phyloP scores from a whole-genome alignment of 2,113 vertebrate species.

The Nestor notabilis region DNA sequence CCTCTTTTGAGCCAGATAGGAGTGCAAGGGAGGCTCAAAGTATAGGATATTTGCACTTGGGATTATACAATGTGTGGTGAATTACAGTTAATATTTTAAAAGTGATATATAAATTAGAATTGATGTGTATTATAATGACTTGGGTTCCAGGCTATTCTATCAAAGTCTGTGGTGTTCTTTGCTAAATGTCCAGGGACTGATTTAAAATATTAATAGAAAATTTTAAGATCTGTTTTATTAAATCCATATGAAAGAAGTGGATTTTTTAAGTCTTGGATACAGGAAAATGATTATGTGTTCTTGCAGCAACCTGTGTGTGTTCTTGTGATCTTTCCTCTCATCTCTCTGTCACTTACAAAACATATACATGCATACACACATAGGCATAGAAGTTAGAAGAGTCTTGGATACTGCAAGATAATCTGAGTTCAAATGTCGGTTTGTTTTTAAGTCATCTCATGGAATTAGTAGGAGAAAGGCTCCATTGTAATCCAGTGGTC shows the following conservation, averaged over 20 bases:
- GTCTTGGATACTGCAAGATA: background rate
- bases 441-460: background rate
- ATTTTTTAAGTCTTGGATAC: background rate
- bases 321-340: background rate
- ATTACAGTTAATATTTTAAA: background rate
- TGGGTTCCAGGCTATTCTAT: background rate
- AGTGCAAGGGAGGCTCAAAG: background rate
- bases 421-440: background rate
- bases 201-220: background rate
- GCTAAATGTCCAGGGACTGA: background rate
- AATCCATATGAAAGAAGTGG: background rate
- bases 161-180: background rate
- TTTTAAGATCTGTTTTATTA: background rate
- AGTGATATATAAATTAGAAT: background rate
- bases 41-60: background rate
- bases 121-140: background rate
- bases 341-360: background rate
- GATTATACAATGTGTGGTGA: background rate
- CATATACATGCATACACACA: background rate
- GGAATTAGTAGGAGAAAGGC: conserved; percentile 6
- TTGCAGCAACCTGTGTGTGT: background rate
- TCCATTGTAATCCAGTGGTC: background rate
- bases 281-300: background rate
- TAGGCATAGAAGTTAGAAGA: background rate
- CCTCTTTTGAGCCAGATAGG: background rate